phyloP scores from a whole-genome alignment of 2,888 invertebrate species.

The Aradus depressus region DNA sequence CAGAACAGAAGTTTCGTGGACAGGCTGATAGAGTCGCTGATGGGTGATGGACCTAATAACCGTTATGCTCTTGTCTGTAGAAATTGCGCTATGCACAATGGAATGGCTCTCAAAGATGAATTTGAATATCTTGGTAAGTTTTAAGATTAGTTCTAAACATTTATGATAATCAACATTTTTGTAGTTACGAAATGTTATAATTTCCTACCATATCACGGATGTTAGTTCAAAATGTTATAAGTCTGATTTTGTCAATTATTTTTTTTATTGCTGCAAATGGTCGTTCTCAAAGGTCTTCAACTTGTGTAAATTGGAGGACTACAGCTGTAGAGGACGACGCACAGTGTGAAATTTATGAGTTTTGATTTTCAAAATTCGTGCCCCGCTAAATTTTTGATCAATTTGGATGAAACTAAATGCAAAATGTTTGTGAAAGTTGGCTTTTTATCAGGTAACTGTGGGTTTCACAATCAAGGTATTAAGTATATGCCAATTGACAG shows the following conservation, averaged over 20 bases:
- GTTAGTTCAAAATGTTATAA: not conserved
- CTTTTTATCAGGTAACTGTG: too few species aligned
- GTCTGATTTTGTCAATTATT: not conserved
- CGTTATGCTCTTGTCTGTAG: conserved; percentile 91
- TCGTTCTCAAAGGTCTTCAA: not conserved
- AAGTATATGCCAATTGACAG: too few species aligned
- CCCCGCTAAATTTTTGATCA: too few species aligned
- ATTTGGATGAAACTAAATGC: too few species aligned
- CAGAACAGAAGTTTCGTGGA: conserved; percentile 70
- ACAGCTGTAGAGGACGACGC: too few species aligned
- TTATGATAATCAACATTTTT: not conserved
- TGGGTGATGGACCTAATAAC: conserved; percentile 91
- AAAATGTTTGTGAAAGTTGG: too few species aligned
- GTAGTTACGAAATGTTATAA: not conserved
- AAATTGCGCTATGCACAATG: conserved; percentile 86
- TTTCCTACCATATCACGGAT: not conserved
- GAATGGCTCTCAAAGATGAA: conserved; percentile 64
- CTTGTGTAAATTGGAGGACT: too few species aligned
- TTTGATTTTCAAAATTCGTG: too few species aligned
- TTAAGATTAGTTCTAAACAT: not conserved
- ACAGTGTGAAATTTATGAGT: too few species aligned
- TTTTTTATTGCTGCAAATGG: not conserved
- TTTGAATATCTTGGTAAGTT: conserved; percentile 48
- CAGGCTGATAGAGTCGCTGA: conserved; percentile 81
- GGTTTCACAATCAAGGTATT: too few species aligned